Conservation (phyloP, 2,888 invertebrate genomes). For the Oeneis ivallda region DNA sequence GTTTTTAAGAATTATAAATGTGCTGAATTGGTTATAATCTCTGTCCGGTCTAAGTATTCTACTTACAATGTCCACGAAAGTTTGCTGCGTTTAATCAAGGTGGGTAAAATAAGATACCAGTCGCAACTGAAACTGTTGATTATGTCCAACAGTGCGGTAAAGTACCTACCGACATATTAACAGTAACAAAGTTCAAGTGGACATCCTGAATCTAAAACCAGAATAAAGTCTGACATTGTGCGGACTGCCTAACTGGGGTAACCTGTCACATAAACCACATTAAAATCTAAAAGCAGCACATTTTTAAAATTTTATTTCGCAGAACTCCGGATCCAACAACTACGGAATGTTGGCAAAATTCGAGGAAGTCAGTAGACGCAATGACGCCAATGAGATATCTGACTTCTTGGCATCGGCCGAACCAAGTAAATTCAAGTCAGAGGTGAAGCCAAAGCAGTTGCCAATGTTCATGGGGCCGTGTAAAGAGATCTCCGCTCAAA, state of each 20-base stretch:
- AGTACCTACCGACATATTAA: too few relatives aligned
- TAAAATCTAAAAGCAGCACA: not conserved
- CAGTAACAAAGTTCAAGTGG: not conserved
- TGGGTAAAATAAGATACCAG: too few relatives aligned
- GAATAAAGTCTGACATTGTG: not conserved
- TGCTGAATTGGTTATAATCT: too few relatives aligned
- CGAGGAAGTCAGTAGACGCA: slow-evolving; percentile 23
- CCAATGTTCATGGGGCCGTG: slow-evolving; percentile 37
- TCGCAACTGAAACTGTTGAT: too few relatives aligned
- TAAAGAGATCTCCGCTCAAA: slow-evolving; percentile 33
- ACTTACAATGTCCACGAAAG: too few relatives aligned
- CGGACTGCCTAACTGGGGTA: not conserved
- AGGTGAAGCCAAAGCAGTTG: slow-evolving; percentile 18
- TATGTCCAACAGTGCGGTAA: too few relatives aligned
- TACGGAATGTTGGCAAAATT: slow-evolving; percentile 35
- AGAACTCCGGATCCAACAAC: slow-evolving; percentile 45
- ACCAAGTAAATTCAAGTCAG: too few relatives aligned
- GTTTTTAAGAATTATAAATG: too few relatives aligned
- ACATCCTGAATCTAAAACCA: not conserved
- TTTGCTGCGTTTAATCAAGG: too few relatives aligned
- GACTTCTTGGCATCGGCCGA: not conserved
- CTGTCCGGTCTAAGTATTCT: too few relatives aligned
- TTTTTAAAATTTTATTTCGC: slow-evolving; percentile 37
- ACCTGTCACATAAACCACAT: not conserved
- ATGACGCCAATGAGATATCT: slow-evolving; percentile 17